Evolutionary conservation across 2,113 vertebrate species (phyloP).

Genomic region (Sylvietta virens): DNA sequence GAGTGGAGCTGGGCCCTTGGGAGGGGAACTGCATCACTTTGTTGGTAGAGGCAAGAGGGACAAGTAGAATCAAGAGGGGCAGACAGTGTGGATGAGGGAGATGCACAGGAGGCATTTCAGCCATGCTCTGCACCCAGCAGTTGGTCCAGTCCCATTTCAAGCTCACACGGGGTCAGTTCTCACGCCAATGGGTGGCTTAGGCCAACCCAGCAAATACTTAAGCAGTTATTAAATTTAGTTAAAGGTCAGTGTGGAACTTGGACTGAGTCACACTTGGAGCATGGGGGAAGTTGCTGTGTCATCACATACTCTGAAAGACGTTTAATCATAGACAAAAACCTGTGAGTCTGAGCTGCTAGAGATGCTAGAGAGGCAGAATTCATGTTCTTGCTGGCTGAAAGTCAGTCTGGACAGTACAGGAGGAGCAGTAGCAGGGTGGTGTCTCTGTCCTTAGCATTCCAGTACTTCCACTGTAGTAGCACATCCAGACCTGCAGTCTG

Average conservation of each 20-base stretch:
- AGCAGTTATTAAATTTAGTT: not conserved
- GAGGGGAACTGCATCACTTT: not conserved
- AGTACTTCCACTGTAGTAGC: not conserved
- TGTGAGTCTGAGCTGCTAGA: not conserved
- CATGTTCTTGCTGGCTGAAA: not conserved
- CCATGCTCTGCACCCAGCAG: not conserved
- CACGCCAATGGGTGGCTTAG: not conserved
- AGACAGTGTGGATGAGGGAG: not conserved
- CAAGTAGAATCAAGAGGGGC: not conserved
- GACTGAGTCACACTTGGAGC: not conserved
- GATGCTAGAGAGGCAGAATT: not conserved
- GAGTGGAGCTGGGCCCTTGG: not conserved
- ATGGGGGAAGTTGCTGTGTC: not conserved
- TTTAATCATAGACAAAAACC: not conserved
- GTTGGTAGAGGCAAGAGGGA: not conserved
- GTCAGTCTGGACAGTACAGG: not conserved
- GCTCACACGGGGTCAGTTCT: not conserved
- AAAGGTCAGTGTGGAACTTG: not conserved
- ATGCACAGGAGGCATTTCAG: not conserved
- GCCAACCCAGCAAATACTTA: not conserved
- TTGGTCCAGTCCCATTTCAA: not conserved
- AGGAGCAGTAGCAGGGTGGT: not conserved
- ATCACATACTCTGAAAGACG: not conserved
- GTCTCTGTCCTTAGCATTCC: not conserved
- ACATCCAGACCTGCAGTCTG: not conserved